Conservation (phyloP, 2,888 invertebrate genomes). For the Pogonocherus hispidulus region DNA sequence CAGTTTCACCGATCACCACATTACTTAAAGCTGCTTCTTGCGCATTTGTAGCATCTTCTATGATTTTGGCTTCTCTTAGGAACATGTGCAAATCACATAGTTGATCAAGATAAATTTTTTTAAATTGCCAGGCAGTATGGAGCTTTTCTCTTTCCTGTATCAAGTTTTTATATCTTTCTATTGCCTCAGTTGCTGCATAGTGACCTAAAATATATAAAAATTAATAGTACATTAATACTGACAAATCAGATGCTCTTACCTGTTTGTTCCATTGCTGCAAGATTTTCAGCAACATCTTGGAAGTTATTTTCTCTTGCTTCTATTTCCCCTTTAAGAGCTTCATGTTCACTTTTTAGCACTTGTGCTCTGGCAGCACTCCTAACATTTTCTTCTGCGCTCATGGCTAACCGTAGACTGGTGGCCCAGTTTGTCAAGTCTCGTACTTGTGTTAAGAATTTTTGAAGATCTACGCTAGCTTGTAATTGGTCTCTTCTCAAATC, state of each 20-base stretch:
- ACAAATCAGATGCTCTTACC: constrained; percentile 57
- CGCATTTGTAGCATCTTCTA: constrained; percentile 88
- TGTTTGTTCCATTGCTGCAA: constrained; percentile 86
- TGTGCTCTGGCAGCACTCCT: constrained; percentile 88
- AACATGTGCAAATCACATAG: constrained; percentile 95
- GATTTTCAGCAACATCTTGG: constrained; percentile 80
- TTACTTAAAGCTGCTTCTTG: constrained; percentile 84
- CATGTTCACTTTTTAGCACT: constrained; percentile 85
- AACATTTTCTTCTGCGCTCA: constrained; percentile 85
- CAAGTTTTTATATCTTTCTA: constrained; percentile 83
- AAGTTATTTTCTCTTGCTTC: constrained; percentile 90
- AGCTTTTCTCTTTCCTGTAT: constrained; percentile 84
- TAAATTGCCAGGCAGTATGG: constrained; percentile 88
- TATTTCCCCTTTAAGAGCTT: constrained; percentile 86
- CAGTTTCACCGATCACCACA: constrained; percentile 81
- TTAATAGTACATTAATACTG: background rate
- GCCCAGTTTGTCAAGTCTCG: constrained; percentile 93
- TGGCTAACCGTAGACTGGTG: constrained; percentile 80
- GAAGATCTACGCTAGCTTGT: constrained; percentile 89
- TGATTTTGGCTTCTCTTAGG: constrained; percentile 91
- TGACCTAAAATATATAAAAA: constrained; percentile 70
- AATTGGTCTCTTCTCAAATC: constrained; percentile 85
- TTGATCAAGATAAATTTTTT: constrained; percentile 91
- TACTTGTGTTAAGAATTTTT: constrained; percentile 87
- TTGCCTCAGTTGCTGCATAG: constrained; percentile 83